Conservation (phyloP, 1,140 invertebrate genomes). For the Platyscapa corneri region DNA sequence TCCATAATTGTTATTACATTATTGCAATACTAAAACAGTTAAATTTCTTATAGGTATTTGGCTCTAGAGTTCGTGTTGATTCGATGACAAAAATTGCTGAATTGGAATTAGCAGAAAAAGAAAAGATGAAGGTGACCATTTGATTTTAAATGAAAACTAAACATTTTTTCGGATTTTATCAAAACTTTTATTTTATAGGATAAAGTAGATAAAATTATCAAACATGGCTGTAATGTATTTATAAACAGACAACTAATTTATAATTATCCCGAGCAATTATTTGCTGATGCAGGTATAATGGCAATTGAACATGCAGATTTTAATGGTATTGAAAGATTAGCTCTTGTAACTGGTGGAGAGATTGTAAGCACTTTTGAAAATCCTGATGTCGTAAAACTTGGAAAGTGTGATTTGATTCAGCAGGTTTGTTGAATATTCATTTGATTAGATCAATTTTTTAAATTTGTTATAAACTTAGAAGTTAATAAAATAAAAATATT, state of each 20-base stretch:
- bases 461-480: too few relatives aligned
- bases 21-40: too few relatives aligned
- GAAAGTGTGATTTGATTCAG: constrained; percentile 96
- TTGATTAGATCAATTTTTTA: too few relatives aligned
- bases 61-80: constrained; percentile 97
- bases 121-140: constrained; percentile 92
- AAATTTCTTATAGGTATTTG: constrained; percentile 82
- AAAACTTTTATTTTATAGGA: constrained; percentile 73
- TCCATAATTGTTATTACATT: too few relatives aligned
- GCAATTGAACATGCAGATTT: constrained; percentile 99
- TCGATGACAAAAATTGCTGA: constrained; percentile 99
- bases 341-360: constrained; percentile 97
- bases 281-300: constrained; percentile 98
- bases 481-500: too few relatives aligned
- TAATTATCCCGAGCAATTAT: constrained; percentile 99
- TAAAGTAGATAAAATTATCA: constrained; percentile 97
- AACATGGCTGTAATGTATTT: constrained; percentile 98
- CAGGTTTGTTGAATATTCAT: constrained; percentile 76
- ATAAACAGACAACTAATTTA: constrained; percentile 99
- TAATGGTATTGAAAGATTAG: constrained; percentile 97
- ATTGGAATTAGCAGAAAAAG: constrained; percentile 97
- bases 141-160: not conserved
- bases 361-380: constrained; percentile 99
- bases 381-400: constrained; percentile 93
- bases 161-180: not conserved